These are phyloP conservation scores for Pteropus rufus DNA, from an alignment of 2,797 vertebrate genomes.

Conservation along the genomic window DNA sequence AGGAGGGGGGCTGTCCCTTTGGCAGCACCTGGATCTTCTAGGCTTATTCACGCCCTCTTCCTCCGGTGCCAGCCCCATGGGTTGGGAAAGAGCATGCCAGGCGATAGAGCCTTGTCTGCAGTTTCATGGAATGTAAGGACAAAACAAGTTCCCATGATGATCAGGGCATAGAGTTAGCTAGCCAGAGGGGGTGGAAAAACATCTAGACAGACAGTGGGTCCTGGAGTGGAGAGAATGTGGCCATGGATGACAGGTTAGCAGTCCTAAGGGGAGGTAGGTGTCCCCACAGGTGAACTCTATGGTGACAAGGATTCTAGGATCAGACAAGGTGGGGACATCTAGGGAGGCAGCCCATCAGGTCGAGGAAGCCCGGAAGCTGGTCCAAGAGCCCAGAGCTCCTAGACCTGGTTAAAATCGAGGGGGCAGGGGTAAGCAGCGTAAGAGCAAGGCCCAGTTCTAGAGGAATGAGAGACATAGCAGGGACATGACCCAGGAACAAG, in stretches of 20 bases:
- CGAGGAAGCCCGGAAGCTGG: background rate
- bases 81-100: background rate
- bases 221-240: background rate
- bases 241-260: background rate
- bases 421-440: background rate
- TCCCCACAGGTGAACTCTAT: background rate
- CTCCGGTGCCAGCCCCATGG: background rate
- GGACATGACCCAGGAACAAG: background rate
- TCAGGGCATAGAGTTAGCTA: background rate
- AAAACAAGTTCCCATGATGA: background rate
- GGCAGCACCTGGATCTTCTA: background rate
- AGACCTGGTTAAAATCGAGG: background rate
- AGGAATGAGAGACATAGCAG: background rate
- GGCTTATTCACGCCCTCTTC: background rate
- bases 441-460: background rate
- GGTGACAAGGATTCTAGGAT: background rate
- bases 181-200: background rate
- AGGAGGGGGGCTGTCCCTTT: conserved; percentile 42
- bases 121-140: no score
- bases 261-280: background rate
- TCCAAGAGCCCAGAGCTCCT: background rate
- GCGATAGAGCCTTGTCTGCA: background rate
- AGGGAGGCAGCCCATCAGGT: background rate
- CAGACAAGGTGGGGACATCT: background rate
- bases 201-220: background rate